A percentile compares a stretch with the other conserved stretches of the same genome.
Conservation (phyloP, 2,797 vertebrate genomes). For the Macroramphosus scolopax region DNA sequence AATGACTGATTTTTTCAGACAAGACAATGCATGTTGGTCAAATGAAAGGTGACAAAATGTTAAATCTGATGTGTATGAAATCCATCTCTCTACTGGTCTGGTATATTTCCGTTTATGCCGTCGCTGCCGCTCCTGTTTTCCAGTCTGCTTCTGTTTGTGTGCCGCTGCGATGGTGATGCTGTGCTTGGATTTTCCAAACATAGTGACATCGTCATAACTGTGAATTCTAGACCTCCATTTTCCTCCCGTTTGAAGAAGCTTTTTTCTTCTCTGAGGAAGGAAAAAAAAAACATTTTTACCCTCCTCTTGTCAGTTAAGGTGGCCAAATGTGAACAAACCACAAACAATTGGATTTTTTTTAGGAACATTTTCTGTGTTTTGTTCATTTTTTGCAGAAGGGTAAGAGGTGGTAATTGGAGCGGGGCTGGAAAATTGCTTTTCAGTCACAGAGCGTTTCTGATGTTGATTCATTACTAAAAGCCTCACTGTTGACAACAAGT, state of each 20-base stretch:
- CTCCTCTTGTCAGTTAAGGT: conserved; percentile 25
- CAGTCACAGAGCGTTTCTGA: conserved; percentile 34
- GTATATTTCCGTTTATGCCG: no score
- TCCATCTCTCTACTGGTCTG: no score
- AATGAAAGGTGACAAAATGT: no score
- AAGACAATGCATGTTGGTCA: no score
- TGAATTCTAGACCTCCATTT: conserved; percentile 32
- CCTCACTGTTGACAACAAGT: conserved; percentile 22
- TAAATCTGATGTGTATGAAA: no score
- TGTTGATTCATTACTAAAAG: conserved; percentile 36
- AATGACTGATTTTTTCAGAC: no score
- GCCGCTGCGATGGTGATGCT: no score
- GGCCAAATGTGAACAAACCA: conserved; percentile 35
- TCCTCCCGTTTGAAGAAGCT: conserved; percentile 35
- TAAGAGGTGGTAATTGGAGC: conserved; percentile 36
- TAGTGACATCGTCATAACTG: no score
- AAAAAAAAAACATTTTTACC: conserved; percentile 22
- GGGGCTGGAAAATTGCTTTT: conserved; percentile 42
- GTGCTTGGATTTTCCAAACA: no score
- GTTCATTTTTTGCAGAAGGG: conserved; percentile 22
- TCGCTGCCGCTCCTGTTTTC: no score
- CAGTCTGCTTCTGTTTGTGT: no score
- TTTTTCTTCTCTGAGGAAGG: conserved; percentile 40
- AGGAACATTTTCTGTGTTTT: conserved; percentile 10
- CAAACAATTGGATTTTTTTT: conserved; percentile 28